Evolutionary conservation across 2,888 invertebrate species (phyloP).

Genomic region (Hypolimnas misippus): DNA sequence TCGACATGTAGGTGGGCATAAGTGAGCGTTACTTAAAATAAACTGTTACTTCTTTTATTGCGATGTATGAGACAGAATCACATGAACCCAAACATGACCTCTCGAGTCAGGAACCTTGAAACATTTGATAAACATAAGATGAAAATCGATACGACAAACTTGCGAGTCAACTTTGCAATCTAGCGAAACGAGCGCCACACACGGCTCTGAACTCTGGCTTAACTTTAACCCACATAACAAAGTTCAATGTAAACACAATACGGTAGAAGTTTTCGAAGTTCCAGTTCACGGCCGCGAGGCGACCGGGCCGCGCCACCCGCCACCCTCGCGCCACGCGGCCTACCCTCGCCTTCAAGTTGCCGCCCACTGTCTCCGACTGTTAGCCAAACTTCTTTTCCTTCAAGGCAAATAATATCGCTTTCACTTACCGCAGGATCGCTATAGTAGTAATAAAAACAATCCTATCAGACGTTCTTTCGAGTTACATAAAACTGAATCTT

Average conservation of each 20-base stretch:
- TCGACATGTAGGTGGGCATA: neutral
- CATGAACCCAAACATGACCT: conserved; percentile 42
- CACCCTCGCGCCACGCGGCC: conserved; percentile 37
- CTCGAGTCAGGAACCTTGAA: conserved; percentile 67
- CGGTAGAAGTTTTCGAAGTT: conserved; percentile 80
- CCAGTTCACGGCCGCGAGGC: conserved; percentile 81
- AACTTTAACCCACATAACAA: conserved; percentile 85
- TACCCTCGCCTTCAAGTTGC: conserved; percentile 18
- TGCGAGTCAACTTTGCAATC: conserved; percentile 78
- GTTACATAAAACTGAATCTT: neutral
- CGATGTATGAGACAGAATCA: neutral
- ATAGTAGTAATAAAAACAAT: neutral
- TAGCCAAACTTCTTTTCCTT: conserved; percentile 33
- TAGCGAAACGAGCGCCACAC: conserved; percentile 76
- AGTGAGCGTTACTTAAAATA: neutral
- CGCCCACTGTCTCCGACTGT: conserved; percentile 44
- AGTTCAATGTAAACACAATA: conserved; percentile 85
- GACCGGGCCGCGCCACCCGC: conserved; percentile 42
- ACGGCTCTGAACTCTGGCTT: conserved; percentile 81
- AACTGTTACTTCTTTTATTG: neutral
- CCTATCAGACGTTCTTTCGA: neutral
- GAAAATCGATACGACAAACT: conserved; percentile 81
- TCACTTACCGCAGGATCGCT: conserved; percentile 18
- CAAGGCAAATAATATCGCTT: conserved; percentile 26
- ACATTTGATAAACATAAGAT: conserved; percentile 78